Percentiles rank a stretch among this genome's conserved stretches.
These are phyloP conservation scores for Dastarcus helophoroides DNA, from an alignment of 2,888 invertebrate genomes.

Conservation along the genomic window DNA sequence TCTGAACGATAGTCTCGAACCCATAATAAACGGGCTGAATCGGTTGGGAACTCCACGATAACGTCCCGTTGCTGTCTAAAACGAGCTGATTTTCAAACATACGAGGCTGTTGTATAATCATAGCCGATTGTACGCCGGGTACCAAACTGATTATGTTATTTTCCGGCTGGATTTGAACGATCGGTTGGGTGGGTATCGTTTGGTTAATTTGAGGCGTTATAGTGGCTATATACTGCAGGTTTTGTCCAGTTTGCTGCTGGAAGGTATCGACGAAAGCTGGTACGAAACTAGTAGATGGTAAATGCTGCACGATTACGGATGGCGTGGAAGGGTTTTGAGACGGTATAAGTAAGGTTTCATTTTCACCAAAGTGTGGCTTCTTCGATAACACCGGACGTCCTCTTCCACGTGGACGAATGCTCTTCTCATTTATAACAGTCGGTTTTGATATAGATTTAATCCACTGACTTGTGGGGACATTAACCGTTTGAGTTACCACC, in stretches of 20 bases:
- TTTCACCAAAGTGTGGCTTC: slow-evolving; percentile 12
- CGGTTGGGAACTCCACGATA: slow-evolving; percentile 37
- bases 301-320: slow-evolving; percentile 57
- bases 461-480: slow-evolving; percentile 28
- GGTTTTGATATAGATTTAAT: slow-evolving; percentile 26
- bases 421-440: slow-evolving; percentile 23
- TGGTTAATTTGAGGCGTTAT: slow-evolving; percentile 45
- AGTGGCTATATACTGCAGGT: slow-evolving; percentile 66
- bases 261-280: slow-evolving; percentile 58
- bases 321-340: slow-evolving; percentile 31
- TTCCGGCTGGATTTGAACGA: slow-evolving; percentile 41
- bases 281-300: slow-evolving; percentile 38
- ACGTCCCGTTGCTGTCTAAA: slow-evolving; percentile 33
- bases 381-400: slow-evolving; percentile 23
- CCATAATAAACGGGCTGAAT: slow-evolving; percentile 74
- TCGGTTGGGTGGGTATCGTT: slow-evolving; percentile 26
- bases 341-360: slow-evolving; percentile 13
- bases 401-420: slow-evolving; percentile 21
- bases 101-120: slow-evolving; percentile 33
- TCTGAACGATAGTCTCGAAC: slow-evolving; percentile 75
- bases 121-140: slow-evolving; percentile 30
- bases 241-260: slow-evolving; percentile 58
- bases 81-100: slow-evolving; percentile 32
- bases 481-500: slow-evolving; percentile 20
- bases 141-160: slow-evolving; percentile 32